Evolutionary conservation across 2,888 invertebrate species (phyloP), one percentile per base, ranked within the genome.

Genomic region (Cacoxenus indagator): DNA sequence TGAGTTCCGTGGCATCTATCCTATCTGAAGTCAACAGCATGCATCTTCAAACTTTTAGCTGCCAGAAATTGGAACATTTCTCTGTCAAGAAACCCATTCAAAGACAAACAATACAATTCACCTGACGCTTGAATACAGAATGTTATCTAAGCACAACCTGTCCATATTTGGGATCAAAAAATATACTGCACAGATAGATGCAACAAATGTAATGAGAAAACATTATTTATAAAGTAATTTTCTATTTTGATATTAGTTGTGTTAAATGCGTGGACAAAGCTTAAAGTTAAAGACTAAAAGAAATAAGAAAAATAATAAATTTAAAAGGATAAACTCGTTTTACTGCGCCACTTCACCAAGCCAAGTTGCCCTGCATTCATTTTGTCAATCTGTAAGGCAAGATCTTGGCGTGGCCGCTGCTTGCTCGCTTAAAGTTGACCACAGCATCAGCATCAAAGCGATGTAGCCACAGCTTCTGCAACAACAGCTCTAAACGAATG

Each of bases 71-170:
- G n/a, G n/a, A n/a, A n/a, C n/a, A n/a, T n/a, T n/a, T n/a, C n/a
- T n/a, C n/a, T n/a, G n/a, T n/a, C n/a, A n/a, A n/a, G 24, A 55
- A 55, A 55, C 8, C n/a, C n/a, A 24, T 26, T 26, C 55, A 9
- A n/a, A 24, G 22, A 46, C 64, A 64, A 27, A 46, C 17, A 65
- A 54, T 31, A 65, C 51, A 65, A 65, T 55, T 55, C 55, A 65
- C 55, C 57, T 65, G 24, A 45, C 65, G 45, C 46, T 64, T 48
- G 64, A 11, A n/a, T 57, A 17, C 57, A 29, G 22, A 14, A 19
- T 54, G 54, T 31, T 31, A 29, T 17, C 31, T 4, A 29, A 31
- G 29, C 57, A 59, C 31, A 65, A 57, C 65, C 65, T 65, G 65
- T 55, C 17, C 22, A 22, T 51, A 22, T 51, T n/a, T n/a, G n/a